These are phyloP conservation scores for Apis laboriosa DNA, from an alignment of 1,140 invertebrate genomes.

Conservation along the genomic window DNA sequence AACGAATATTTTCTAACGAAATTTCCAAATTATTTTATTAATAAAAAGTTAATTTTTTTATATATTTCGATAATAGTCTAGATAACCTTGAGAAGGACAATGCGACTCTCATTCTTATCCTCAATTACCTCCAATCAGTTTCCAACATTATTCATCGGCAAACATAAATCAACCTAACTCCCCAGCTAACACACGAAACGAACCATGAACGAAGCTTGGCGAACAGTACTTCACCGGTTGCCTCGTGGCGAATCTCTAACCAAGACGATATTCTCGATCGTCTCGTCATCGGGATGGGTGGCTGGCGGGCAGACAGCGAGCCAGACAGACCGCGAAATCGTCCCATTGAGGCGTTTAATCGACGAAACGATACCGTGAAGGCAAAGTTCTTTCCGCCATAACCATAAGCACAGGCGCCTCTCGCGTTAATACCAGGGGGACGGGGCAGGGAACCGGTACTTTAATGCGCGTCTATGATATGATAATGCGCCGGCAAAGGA, in stretches of 20 bases:
- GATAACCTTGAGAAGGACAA: too few relatives aligned
- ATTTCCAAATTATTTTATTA: too few relatives aligned
- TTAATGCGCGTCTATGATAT: conserved; percentile 74
- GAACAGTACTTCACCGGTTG: background rate
- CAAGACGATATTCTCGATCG: conserved; percentile 12
- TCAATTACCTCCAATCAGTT: too few relatives aligned
- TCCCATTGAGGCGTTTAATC: conserved; percentile 46
- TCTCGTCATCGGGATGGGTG: background rate
- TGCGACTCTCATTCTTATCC: too few relatives aligned
- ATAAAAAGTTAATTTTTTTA: too few relatives aligned
- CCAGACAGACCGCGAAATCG: conserved; percentile 57
- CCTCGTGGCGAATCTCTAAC: background rate
- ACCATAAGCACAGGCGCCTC: conserved; percentile 70
- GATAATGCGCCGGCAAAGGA: conserved; percentile 68
- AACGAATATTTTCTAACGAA: too few relatives aligned
- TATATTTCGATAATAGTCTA: too few relatives aligned
- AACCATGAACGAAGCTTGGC: background rate
- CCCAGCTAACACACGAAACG: background rate
- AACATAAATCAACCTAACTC: background rate
- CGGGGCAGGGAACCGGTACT: conserved; percentile 62
- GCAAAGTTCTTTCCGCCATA: conserved; percentile 52
- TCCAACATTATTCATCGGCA: too few relatives aligned
- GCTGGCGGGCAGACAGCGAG: conserved; percentile 17
- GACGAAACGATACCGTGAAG: conserved; percentile 46
- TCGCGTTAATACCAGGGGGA: conserved; percentile 58